phyloP scores from a whole-genome alignment of 1,140 invertebrate species.

The Mylabris phalerata region DNA sequence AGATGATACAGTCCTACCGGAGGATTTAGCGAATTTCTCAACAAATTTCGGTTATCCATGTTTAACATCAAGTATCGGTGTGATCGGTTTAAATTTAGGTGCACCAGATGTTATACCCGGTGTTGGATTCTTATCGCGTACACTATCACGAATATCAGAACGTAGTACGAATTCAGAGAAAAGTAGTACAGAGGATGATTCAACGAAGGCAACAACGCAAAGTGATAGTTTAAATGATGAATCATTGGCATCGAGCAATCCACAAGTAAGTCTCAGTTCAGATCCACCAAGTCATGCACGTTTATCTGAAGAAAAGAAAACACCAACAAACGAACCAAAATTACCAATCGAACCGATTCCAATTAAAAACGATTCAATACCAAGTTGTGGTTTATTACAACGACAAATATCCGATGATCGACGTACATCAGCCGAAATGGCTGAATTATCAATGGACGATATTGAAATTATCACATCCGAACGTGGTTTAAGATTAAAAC shows the following conservation, averaged over 20 bases:
- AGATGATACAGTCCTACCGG: conserved; percentile 59
- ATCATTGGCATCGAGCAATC: conserved; percentile 72
- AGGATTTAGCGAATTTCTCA: conserved; percentile 66
- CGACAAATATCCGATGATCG: conserved; percentile 64
- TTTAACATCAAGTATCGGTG: conserved; percentile 46
- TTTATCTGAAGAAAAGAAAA: conserved; percentile 46
- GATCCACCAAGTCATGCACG: conserved; percentile 65
- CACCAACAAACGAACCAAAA: conserved; percentile 26
- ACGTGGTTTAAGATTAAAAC: conserved; percentile 33
- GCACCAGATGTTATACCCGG: conserved; percentile 58
- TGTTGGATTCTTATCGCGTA: conserved; percentile 66
- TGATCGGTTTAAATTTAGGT: conserved; percentile 35
- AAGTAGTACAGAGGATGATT: conserved; percentile 73
- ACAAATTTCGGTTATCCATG: conserved; percentile 63
- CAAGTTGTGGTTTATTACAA: conserved; percentile 36
- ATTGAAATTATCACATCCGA: conserved; percentile 44
- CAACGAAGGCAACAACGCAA: conserved; percentile 68
- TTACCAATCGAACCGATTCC: conserved; percentile 22
- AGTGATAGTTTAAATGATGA: conserved; percentile 78
- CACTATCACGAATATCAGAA: conserved; percentile 78
- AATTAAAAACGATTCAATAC: conserved; percentile 25
- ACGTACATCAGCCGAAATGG: conserved; percentile 72
- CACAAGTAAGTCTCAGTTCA: conserved; percentile 76
- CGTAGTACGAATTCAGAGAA: conserved; percentile 79
- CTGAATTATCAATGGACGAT: conserved; percentile 69